Evolutionary conservation across 2,113 vertebrate genomes (phyloP).

Genomic region (Megalops atlanticus): DNA sequence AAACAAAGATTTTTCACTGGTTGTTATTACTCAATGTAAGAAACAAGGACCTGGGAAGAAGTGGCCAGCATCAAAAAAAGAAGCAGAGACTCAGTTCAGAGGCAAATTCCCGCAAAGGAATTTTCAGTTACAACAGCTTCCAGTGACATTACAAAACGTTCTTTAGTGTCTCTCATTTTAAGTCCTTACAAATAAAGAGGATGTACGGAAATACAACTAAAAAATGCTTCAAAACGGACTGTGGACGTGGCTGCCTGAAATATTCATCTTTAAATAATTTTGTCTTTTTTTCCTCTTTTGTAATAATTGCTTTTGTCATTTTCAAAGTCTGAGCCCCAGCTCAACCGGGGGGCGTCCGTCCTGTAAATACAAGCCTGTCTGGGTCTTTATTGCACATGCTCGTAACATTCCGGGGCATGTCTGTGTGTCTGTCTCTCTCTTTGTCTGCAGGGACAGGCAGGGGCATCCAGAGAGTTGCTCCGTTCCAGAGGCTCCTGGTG

Average conservation of each 20-base stretch:
- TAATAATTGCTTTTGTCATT: conserved; percentile 6
- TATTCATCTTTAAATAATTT: neutral
- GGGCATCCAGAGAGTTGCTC: neutral
- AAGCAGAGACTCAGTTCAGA: neutral
- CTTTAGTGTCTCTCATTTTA: conserved; percentile 10
- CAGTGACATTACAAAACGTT: conserved; percentile 20
- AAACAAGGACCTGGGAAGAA: neutral
- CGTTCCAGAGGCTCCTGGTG: neutral
- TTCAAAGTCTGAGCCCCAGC: conserved; percentile 12
- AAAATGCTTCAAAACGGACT: conserved; percentile 12
- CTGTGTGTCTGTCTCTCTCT: neutral
- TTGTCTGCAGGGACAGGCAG: neutral
- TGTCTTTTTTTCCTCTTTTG: neutral
- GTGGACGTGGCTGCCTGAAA: neutral
- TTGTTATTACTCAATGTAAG: neutral
- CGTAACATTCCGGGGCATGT: neutral
- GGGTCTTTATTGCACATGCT: conserved; percentile 35
- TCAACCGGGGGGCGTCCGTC: conserved; percentile 7
- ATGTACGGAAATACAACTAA: neutral
- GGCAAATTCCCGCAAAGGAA: neutral
- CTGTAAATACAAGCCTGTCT: neutral
- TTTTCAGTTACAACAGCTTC: neutral
- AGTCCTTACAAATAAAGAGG: neutral
- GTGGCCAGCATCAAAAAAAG: neutral
- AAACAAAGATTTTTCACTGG: neutral